These are phyloP conservation scores for Ochropleura plecta DNA, from an alignment of 2,888 invertebrate genomes.

Conservation along the genomic window DNA sequence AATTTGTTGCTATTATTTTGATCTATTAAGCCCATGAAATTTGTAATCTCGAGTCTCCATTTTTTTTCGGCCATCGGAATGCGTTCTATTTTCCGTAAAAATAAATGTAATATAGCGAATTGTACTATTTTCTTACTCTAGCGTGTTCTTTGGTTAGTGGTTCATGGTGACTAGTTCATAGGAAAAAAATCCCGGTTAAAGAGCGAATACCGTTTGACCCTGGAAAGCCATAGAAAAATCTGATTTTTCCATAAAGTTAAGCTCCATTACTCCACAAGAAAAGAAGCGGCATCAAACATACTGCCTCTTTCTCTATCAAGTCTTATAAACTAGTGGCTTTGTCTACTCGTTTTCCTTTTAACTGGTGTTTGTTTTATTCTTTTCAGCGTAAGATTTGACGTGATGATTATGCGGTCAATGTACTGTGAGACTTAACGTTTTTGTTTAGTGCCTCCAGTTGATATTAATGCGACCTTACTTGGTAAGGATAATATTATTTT, in stretches of 20 bases:
- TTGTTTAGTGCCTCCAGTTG: slow-evolving; percentile 22
- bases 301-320: too few relatives aligned
- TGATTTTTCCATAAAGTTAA: slow-evolving; percentile 1
- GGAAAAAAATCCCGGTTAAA: neutral
- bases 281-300: neutral
- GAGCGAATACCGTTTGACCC: slow-evolving; percentile 3
- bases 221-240: neutral
- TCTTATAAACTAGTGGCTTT: slow-evolving; percentile 9
- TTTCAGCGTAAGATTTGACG: slow-evolving; percentile 35
- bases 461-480: slow-evolving; percentile 28
- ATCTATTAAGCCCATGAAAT: slow-evolving; percentile 51
- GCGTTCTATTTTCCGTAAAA: neutral
- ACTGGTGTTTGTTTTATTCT: slow-evolving; percentile 19
- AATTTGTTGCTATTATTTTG: slow-evolving; percentile 44
- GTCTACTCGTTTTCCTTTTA: slow-evolving; percentile 24
- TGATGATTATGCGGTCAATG: slow-evolving; percentile 55
- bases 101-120: neutral
- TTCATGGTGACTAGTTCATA: neutral
- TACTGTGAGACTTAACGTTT: slow-evolving; percentile 40
- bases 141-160: slow-evolving; percentile 2
- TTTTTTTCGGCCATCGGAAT: slow-evolving; percentile 1
- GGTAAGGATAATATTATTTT: slow-evolving; percentile 52
- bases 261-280: neutral
- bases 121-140: neutral
- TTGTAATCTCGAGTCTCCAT: slow-evolving; percentile 1